phyloP scores from a whole-genome alignment of 2,113 vertebrate species.

The Stercorarius parasiticus region DNA sequence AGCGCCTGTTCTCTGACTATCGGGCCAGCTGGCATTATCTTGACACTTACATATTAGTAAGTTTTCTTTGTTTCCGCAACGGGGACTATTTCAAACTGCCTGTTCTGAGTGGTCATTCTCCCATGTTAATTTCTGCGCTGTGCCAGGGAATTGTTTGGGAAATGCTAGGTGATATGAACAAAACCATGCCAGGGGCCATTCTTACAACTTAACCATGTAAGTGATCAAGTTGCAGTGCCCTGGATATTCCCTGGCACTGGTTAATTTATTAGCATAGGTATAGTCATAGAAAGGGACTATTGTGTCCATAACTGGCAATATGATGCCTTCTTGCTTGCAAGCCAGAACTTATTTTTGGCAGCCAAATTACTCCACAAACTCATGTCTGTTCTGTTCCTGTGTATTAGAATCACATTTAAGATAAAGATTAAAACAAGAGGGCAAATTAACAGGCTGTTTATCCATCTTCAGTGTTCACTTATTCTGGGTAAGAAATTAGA shows the following conservation, averaged over 20 bases:
- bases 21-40: background rate
- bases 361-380: background rate
- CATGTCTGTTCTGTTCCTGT: background rate
- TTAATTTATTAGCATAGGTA: background rate
- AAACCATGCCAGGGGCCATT: background rate
- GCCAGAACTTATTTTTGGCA: conserved; percentile 7
- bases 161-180: conserved; percentile 11
- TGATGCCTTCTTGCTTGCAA: background rate
- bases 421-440: conserved; percentile 30
- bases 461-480: background rate
- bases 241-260: background rate
- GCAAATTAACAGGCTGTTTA: conserved; percentile 18
- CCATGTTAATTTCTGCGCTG: background rate
- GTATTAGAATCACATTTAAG: conserved; percentile 33
- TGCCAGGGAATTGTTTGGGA: background rate
- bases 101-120: background rate
- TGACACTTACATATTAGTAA: background rate
- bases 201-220: background rate
- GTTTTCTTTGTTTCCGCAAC: background rate
- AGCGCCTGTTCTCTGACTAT: background rate
- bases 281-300: background rate
- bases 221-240: background rate
- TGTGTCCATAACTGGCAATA: background rate
- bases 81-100: background rate
- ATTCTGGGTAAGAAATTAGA: conserved; percentile 19